These are phyloP conservation scores for Eretmodus cyanostictus DNA, from an alignment of 2,113 vertebrate genomes.

Conservation along the genomic window DNA sequence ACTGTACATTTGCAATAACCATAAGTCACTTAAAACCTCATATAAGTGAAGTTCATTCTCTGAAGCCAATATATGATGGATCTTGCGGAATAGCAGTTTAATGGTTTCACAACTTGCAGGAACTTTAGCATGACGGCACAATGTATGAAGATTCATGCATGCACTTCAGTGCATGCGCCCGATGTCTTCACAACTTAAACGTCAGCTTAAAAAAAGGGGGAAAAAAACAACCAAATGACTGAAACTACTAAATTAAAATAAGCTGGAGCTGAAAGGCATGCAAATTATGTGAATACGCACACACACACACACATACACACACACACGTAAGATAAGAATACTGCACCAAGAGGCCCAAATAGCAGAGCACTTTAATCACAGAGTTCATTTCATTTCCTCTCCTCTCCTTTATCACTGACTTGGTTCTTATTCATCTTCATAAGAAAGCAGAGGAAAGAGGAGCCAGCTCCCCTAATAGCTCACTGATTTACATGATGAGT, in stretches of 20 bases:
- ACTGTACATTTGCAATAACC: neutral
- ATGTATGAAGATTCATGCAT: neutral
- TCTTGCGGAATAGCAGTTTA: neutral
- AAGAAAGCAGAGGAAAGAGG: constrained; percentile 39
- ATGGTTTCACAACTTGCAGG: neutral
- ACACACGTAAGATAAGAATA: neutral
- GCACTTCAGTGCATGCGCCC: neutral
- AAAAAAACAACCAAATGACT: neutral
- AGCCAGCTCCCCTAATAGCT: constrained; percentile 46
- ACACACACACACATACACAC: neutral
- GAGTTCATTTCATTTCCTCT: constrained; percentile 43
- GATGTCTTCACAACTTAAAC: neutral
- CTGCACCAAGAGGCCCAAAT: constrained; percentile 3
- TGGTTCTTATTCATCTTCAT: constrained; percentile 55
- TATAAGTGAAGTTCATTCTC: neutral
- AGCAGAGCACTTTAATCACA: constrained; percentile 34
- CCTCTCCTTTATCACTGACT: constrained; percentile 34
- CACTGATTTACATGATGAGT: constrained; percentile 57
- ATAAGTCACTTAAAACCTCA: neutral
- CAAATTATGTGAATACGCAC: neutral
- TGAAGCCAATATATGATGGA: neutral
- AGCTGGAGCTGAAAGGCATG: neutral
- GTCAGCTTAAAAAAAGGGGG: neutral
- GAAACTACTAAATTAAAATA: neutral
- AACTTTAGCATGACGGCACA: neutral